Conservation (phyloP, 2,113 vertebrate genomes). For the Ailuropoda melanoleuca region DNA sequence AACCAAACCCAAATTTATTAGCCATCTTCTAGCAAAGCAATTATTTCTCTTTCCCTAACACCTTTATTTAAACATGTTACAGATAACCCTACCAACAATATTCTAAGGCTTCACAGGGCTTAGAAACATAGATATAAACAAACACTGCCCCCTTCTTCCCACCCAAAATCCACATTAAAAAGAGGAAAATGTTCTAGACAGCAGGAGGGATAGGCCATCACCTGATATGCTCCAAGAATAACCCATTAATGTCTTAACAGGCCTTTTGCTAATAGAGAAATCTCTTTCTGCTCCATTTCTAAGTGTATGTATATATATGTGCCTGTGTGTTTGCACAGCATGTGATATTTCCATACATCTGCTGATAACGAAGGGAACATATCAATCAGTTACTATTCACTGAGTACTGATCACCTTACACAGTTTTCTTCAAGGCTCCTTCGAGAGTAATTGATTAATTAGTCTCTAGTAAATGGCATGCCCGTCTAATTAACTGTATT, state of each 20-base stretch:
- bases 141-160: neutral
- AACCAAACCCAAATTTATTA: neutral
- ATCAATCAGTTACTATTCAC: conserved; percentile 57
- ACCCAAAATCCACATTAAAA: neutral
- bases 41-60: neutral
- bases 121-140: conserved; percentile 35
- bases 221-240: neutral
- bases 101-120: neutral
- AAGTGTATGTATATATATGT: neutral
- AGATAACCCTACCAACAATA: neutral
- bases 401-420: conserved; percentile 66
- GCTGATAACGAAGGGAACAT: conserved; percentile 16
- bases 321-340: neutral
- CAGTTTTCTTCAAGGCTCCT: conserved; percentile 22
- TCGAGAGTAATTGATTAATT: conserved; percentile 68
- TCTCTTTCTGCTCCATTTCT: neutral
- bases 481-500: conserved; percentile 71
- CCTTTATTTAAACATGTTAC: neutral
- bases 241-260: neutral
- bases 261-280: neutral
- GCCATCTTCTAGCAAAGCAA: conserved; percentile 9
- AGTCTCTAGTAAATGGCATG: conserved; percentile 51
- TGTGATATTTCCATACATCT: conserved; percentile 3
- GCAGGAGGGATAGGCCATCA: neutral
- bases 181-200: conserved; percentile 23